A percentile compares a stretch with the other conserved stretches of the same genome.
phyloP scores from a whole-genome alignment of 2,113 vertebrate genomes.

The Oceanodroma tethys region DNA sequence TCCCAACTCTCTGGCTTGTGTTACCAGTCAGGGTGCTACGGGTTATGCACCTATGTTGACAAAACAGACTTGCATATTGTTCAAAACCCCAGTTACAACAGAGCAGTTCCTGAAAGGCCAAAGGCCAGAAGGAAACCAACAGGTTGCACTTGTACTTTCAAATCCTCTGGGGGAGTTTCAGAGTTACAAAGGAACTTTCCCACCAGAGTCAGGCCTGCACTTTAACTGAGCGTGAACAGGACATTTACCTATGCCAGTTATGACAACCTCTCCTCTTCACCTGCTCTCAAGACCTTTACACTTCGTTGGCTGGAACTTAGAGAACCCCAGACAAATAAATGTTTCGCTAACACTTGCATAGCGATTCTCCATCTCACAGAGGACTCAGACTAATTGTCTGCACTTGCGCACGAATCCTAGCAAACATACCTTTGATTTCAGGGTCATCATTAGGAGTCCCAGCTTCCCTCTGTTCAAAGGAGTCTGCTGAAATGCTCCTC shows the following conservation, averaged over 20 bases:
- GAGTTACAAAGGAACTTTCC: constrained; percentile 20
- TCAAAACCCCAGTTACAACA: neutral
- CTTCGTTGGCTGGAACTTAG: neutral
- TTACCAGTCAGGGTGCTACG: neutral
- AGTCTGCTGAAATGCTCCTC: constrained; percentile 94
- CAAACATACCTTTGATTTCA: constrained; percentile 87
- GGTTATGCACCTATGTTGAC: constrained; percentile 16
- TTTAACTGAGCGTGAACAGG: neutral
- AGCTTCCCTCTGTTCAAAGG: constrained; percentile 93
- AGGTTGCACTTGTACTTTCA: constrained; percentile 23
- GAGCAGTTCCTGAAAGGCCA: constrained; percentile 31
- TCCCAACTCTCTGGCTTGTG: neutral
- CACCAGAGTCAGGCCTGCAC: neutral
- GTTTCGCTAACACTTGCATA: neutral
- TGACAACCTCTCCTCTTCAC: neutral
- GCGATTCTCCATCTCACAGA: neutral
- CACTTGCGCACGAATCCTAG: neutral
- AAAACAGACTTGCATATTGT: constrained; percentile 29
- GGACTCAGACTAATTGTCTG: neutral
- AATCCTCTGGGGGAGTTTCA: neutral
- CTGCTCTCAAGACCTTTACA: neutral
- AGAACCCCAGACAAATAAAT: neutral
- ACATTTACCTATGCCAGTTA: neutral
- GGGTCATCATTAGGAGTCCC: constrained; percentile 90
- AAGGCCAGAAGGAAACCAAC: constrained; percentile 21